These are phyloP conservation scores for Cephalotes varians DNA, from an alignment of 2,888 invertebrate species.

Conservation along the genomic window DNA sequence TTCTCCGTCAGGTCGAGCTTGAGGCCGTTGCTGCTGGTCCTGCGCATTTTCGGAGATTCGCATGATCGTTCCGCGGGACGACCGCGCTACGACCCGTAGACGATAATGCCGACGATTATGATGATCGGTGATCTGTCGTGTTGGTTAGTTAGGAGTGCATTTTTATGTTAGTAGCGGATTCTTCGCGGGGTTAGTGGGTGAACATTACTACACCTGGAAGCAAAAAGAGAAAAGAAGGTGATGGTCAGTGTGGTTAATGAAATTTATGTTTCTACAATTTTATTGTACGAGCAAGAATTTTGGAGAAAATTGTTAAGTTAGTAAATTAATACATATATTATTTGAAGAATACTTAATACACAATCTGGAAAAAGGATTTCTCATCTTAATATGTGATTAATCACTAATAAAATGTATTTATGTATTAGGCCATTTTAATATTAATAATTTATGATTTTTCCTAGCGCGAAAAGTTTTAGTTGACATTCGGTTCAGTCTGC, in stretches of 20 bases:
- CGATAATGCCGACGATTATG: slow-evolving; percentile 8
- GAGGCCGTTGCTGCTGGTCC: slow-evolving; percentile 83
- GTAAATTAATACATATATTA: neutral
- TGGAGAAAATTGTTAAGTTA: neutral
- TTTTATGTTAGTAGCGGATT: slow-evolving; percentile 56
- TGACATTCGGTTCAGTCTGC: neutral
- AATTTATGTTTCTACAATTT: neutral
- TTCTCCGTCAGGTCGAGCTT: slow-evolving; percentile 85
- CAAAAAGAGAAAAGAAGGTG: slow-evolving; percentile 59
- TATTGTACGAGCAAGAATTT: neutral
- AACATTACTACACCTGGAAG: slow-evolving; percentile 65
- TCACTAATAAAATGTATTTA: neutral
- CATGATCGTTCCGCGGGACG: slow-evolving; percentile 79
- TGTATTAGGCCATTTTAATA: neutral
- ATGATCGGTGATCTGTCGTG: neutral
- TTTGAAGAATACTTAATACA: neutral
- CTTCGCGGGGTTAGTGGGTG: slow-evolving; percentile 61
- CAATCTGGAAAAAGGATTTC: neutral
- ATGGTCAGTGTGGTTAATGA: slow-evolving; percentile 64
- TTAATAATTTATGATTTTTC: neutral
- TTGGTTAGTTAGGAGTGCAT: slow-evolving; percentile 51
- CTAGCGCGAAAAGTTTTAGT: neutral
- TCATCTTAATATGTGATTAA: neutral
- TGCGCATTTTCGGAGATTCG: slow-evolving; percentile 84
- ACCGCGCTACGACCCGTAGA: slow-evolving; percentile 57